A percentile compares a stretch with the other conserved stretches of the same genome.
phyloP scores from a whole-genome alignment of 2,113 vertebrate species.

The Carlito syrichta region DNA sequence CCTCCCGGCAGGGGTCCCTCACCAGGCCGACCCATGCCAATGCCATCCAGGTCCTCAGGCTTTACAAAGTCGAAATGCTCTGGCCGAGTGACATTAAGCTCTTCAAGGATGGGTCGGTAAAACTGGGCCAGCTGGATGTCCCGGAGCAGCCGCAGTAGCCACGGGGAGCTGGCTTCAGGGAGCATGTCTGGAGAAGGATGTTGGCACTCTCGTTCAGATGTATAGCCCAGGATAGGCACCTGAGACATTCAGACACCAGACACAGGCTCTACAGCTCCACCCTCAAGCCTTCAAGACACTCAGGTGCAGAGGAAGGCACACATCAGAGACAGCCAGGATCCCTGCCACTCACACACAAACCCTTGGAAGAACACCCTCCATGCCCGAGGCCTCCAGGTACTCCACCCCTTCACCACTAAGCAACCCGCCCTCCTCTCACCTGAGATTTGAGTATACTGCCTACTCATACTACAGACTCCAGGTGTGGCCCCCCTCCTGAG shows the following conservation, averaged over 20 bases:
- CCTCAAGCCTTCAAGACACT: neutral
- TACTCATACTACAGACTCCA: neutral
- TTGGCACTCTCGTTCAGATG: neutral
- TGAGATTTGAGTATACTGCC: neutral
- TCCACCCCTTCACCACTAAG: neutral
- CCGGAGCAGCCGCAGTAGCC: slow-evolving; percentile 86
- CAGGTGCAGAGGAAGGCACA: neutral
- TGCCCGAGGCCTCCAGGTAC: neutral
- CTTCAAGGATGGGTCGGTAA: slow-evolving; percentile 86
- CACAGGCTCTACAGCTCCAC: neutral
- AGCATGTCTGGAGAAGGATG: slow-evolving; percentile 73
- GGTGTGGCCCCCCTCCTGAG: neutral
- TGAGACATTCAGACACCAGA: neutral
- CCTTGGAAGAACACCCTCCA: neutral
- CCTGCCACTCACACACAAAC: neutral
- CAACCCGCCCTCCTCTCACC: neutral
- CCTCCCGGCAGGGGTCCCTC: slow-evolving; percentile 21
- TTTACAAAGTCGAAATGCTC: slow-evolving; percentile 91
- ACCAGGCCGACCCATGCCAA: slow-evolving; percentile 93
- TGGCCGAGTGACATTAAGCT: slow-evolving; percentile 89
- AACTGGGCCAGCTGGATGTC: slow-evolving; percentile 91
- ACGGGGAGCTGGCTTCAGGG: slow-evolving; percentile 87
- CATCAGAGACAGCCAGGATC: neutral
- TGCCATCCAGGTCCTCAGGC: slow-evolving; percentile 87
- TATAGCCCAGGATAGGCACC: neutral